phyloP scores from a whole-genome alignment of 2,113 vertebrate species.

The Harpagus bidentatus region DNA sequence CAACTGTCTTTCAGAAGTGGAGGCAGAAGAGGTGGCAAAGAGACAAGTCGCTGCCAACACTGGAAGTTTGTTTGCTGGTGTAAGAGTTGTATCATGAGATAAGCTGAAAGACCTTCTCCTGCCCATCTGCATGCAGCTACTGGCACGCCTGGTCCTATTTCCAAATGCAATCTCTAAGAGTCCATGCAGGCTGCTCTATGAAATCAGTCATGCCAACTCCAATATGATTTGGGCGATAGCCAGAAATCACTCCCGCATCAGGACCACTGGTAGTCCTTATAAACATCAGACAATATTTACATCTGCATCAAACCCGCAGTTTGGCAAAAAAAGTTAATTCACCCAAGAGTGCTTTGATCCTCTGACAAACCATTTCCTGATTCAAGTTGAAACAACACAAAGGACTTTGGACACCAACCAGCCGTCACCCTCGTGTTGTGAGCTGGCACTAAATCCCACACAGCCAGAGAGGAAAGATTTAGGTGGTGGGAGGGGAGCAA shows the following conservation, averaged over 20 bases:
- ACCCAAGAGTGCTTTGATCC: slow-evolving; percentile 74
- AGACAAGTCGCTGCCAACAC: neutral
- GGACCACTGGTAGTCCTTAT: neutral
- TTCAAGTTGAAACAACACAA: slow-evolving; percentile 67
- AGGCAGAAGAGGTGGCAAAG: neutral
- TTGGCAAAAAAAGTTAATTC: slow-evolving; percentile 54
- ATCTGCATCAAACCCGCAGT: slow-evolving; percentile 19
- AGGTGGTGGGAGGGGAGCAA: neutral
- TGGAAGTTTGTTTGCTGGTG: neutral
- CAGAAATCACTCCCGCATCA: neutral
- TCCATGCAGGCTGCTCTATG: neutral
- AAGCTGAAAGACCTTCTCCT: neutral
- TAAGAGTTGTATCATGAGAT: neutral
- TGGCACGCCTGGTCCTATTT: neutral
- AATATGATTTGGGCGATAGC: neutral
- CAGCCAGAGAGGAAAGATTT: neutral
- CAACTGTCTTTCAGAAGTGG: neutral
- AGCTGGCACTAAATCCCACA: slow-evolving; percentile 3
- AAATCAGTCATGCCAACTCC: neutral
- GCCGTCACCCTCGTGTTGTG: slow-evolving; percentile 32
- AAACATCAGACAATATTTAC: slow-evolving; percentile 40
- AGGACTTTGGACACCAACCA: slow-evolving; percentile 66
- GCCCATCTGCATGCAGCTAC: neutral
- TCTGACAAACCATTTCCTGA: slow-evolving; percentile 73
- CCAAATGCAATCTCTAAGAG: neutral